phyloP scores from a whole-genome alignment of 1,140 invertebrate species.

The Scaptomyza graminum region DNA sequence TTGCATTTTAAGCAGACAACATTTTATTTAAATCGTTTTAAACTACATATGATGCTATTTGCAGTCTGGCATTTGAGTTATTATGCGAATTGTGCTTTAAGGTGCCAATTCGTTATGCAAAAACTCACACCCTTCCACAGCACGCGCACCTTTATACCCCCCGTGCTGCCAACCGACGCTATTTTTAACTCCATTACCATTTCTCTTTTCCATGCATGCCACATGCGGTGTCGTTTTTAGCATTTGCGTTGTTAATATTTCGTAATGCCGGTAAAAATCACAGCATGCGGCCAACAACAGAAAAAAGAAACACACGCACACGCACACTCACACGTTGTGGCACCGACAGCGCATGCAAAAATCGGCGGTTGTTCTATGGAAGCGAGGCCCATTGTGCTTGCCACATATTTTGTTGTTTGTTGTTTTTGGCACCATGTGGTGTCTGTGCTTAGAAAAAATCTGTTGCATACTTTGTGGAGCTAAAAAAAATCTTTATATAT shows the following conservation, averaged over 20 bases:
- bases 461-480: conserved; percentile 70
- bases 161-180: not conserved
- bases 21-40: not conserved
- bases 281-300: conserved; percentile 60
- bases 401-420: conserved; percentile 38
- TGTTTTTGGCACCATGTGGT: conserved; percentile 61
- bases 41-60: not conserved
- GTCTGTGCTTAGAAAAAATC: conserved; percentile 64
- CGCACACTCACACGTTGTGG: conserved; percentile 37
- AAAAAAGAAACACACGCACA: conserved; percentile 11
- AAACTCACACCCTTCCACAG: conserved; percentile 3
- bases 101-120: conserved; percentile 30
- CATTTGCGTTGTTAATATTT: conserved; percentile 75
- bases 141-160: not conserved
- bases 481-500: conserved; percentile 60
- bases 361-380: conserved; percentile 43
- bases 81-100: conserved; percentile 31
- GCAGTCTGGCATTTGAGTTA: conserved; percentile 3
- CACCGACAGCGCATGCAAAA: conserved; percentile 50
- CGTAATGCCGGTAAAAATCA: conserved; percentile 78
- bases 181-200: conserved; percentile 49
- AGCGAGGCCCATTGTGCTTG: conserved; percentile 9
- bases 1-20: not conserved
- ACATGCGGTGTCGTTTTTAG: conserved; percentile 45
- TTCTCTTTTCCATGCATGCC: conserved; percentile 27